Percentiles rank a stretch among this genome's conserved stretches.
Evolutionary conservation across 1,140 invertebrate genomes (phyloP).

Genomic region (Brachionus asplanchnoidis): DNA sequence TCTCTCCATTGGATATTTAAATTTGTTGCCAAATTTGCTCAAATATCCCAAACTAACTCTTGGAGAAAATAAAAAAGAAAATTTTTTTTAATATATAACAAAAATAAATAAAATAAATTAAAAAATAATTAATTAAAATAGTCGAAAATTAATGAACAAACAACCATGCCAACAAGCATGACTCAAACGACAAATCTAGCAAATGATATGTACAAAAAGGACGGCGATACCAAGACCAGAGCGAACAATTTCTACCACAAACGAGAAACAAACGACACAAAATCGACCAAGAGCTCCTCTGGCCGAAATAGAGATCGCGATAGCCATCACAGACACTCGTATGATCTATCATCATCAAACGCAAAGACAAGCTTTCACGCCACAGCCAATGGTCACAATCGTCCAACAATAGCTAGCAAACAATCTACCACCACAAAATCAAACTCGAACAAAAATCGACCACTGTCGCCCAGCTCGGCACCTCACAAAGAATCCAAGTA

Average conservation of each 20-base stretch:
- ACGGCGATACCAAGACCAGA: neutral
- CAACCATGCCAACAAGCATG: constrained; percentile 20
- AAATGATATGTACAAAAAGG: constrained; percentile 21
- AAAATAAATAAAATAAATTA: neutral
- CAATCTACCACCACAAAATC: neutral
- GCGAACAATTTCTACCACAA: neutral
- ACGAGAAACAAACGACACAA: neutral
- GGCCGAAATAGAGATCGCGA: constrained; percentile 19
- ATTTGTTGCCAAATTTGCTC: neutral
- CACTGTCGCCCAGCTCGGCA: neutral
- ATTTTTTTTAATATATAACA: neutral
- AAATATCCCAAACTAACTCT: neutral
- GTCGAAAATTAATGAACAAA: constrained; percentile 22
- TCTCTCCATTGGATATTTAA: neutral
- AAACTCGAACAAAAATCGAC: neutral
- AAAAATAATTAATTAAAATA: neutral
- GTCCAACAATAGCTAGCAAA: constrained; percentile 12
- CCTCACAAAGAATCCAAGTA: constrained; percentile 3
- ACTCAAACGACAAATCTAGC: neutral
- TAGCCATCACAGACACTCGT: constrained; percentile 8
- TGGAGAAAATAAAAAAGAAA: neutral
- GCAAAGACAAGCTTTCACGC: neutral
- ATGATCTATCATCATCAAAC: constrained; percentile 11
- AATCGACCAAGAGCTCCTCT: neutral
- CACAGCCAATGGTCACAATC: neutral